Evolutionary conservation across 2,113 vertebrate species (phyloP).

Genomic region (Ovis canadensis): DNA sequence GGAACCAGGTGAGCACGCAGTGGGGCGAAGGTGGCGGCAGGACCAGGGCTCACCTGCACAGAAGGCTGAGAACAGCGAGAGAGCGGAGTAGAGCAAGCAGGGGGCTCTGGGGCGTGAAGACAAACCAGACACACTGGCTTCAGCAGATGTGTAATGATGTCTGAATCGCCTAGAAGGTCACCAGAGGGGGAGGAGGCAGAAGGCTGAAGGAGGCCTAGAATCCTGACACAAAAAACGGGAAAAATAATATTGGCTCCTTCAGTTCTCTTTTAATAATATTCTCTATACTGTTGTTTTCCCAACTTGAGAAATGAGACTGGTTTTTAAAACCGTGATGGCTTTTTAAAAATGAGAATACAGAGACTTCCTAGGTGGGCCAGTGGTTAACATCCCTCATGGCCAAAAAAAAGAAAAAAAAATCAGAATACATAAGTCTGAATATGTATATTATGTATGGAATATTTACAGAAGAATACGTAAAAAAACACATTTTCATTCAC

Average conservation of each 20-base stretch:
- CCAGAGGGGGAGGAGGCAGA: fast-evolving
- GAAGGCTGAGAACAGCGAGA: not conserved
- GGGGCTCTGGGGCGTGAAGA: not conserved
- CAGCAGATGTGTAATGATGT: not conserved
- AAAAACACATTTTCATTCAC: not conserved
- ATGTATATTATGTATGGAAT: not conserved
- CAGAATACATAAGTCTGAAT: not conserved
- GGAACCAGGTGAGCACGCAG: no score
- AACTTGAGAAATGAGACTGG: not conserved
- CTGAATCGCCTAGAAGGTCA: not conserved
- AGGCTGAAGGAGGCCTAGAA: not conserved
- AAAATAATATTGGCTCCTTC: not conserved
- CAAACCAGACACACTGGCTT: not conserved
- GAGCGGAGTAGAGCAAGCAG: no score
- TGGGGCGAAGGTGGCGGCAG: fast-evolving
- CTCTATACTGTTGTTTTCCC: not conserved
- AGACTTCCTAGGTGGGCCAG: not conserved
- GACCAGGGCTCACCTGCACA: not conserved
- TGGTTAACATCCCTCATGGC: not conserved
- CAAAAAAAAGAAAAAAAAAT: not conserved
- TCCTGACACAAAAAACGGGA: not conserved
- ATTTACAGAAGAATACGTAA: not conserved
- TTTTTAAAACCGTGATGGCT: not conserved
- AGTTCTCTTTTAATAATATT: not conserved
- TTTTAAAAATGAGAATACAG: not conserved